These are phyloP conservation scores for Falco berigora DNA, from an alignment of 2,797 vertebrate genomes.

Conservation along the genomic window DNA sequence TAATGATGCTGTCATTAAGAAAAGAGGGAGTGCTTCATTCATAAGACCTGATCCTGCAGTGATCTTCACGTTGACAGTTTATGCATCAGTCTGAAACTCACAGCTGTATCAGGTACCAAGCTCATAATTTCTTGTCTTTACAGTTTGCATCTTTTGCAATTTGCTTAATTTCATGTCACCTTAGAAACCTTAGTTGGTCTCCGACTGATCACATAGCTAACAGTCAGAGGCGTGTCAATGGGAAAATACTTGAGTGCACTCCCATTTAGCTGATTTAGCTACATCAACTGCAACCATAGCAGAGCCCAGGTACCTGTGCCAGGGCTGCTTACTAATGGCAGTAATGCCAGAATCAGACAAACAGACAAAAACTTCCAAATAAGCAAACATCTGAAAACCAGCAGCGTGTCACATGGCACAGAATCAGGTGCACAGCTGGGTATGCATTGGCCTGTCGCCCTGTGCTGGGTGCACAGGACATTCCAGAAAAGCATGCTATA, in stretches of 20 bases:
- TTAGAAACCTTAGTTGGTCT: background rate
- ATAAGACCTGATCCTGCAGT: background rate
- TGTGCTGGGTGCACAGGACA: background rate
- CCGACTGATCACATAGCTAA: background rate
- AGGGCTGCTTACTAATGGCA: background rate
- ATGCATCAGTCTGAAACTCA: background rate
- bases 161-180: background rate
- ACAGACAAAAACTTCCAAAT: background rate
- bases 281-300: background rate
- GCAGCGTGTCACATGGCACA: background rate
- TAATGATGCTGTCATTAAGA: constrained; percentile 22
- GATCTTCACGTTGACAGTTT: background rate
- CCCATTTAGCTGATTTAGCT: background rate
- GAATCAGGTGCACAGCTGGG: background rate
- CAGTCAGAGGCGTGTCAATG: background rate
- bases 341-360: background rate
- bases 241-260: background rate
- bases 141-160: background rate
- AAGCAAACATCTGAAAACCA: background rate
- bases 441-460: too few species aligned
- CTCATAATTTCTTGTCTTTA: background rate
- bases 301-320: background rate
- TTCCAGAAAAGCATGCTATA: background rate
- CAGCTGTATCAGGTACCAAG: background rate
- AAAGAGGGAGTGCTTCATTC: background rate